A percentile compares a stretch with the other conserved stretches of the same genome.
phyloP scores from a whole-genome alignment of 2,113 vertebrate genomes.

The Sphaerodactylus townsendi region DNA sequence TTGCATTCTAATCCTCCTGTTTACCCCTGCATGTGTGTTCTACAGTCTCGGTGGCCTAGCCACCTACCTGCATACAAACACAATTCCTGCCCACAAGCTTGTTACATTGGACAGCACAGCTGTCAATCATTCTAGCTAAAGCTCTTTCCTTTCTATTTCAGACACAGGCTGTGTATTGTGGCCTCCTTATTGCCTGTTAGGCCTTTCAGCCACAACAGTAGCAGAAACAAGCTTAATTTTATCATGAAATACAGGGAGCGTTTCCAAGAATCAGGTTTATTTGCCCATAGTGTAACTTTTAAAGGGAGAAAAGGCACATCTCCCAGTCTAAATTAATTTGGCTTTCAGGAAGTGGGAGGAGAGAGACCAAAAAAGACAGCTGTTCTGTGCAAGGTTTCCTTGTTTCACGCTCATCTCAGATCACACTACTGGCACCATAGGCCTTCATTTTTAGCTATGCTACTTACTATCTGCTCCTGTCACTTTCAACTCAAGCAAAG shows the following conservation, averaged over 20 bases:
- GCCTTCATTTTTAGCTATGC: conserved; percentile 24
- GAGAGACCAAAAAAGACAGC: not conserved
- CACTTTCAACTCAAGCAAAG: not conserved
- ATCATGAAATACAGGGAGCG: not conserved
- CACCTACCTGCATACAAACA: conserved; percentile 19
- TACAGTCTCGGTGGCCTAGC: conserved; percentile 10
- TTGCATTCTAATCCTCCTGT: conserved; percentile 32
- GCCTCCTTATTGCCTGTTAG: conserved; percentile 20
- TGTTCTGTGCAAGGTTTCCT: conserved; percentile 45
- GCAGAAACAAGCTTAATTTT: not conserved
- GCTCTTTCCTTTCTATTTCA: conserved; percentile 36
- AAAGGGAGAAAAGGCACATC: not conserved
- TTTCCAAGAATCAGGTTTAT: not conserved
- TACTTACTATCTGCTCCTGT: conserved; percentile 17
- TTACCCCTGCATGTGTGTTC: conserved; percentile 53
- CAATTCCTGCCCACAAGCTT: conserved; percentile 30
- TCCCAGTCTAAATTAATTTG: not conserved
- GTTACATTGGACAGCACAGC: conserved; percentile 15
- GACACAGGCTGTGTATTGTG: conserved; percentile 17
- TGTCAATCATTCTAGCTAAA: conserved; percentile 24
- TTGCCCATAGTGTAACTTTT: not conserved
- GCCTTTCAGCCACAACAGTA: conserved; percentile 16
- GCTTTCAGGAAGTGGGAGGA: not conserved
- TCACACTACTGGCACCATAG: conserved; percentile 13
- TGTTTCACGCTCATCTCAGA: conserved; percentile 49